Percentiles rank a stretch among this genome's conserved stretches.
These are phyloP conservation scores for Heteropelma amictum DNA, from an alignment of 2,888 invertebrate species.

Conservation along the genomic window DNA sequence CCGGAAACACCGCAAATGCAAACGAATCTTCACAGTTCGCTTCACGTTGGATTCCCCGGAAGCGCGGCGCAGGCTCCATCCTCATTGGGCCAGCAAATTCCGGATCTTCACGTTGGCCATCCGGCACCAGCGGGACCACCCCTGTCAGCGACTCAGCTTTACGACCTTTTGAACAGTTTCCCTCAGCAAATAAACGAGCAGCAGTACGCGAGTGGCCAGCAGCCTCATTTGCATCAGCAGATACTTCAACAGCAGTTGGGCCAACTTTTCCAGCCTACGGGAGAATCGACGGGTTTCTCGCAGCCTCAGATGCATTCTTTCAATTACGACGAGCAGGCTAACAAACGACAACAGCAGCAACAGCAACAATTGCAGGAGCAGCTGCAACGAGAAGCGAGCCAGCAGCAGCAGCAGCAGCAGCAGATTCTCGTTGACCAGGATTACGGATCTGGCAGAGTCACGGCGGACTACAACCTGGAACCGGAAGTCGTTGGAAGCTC, in stretches of 20 bases:
- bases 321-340: conserved; percentile 73
- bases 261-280: conserved; percentile 68
- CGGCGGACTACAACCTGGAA: conserved; percentile 71
- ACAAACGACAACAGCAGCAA: conserved; percentile 66
- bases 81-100: conserved; percentile 61
- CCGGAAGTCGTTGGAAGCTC: conserved; percentile 58
- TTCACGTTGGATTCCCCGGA: conserved; percentile 70
- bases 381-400: conserved; percentile 59
- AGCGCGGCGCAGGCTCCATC: conserved; percentile 61
- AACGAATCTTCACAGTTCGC: conserved; percentile 71
- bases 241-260: conserved; percentile 72
- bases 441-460: conserved; percentile 69
- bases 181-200: conserved; percentile 69
- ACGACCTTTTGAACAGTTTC: conserved; percentile 70
- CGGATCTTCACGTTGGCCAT: conserved; percentile 71
- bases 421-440: conserved; percentile 71
- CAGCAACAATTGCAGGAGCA: conserved; percentile 55
- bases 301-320: conserved; percentile 74
- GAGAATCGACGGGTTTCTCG: conserved; percentile 65
- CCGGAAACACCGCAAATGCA: conserved; percentile 67
- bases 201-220: conserved; percentile 67
- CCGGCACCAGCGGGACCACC: conserved; percentile 68
- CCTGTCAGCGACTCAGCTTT: conserved; percentile 69
- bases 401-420: conserved; percentile 48
- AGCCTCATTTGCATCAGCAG: conserved; percentile 71